Conservation (phyloP, 2,888 invertebrate genomes). For the Azorinus chamasolen region DNA sequence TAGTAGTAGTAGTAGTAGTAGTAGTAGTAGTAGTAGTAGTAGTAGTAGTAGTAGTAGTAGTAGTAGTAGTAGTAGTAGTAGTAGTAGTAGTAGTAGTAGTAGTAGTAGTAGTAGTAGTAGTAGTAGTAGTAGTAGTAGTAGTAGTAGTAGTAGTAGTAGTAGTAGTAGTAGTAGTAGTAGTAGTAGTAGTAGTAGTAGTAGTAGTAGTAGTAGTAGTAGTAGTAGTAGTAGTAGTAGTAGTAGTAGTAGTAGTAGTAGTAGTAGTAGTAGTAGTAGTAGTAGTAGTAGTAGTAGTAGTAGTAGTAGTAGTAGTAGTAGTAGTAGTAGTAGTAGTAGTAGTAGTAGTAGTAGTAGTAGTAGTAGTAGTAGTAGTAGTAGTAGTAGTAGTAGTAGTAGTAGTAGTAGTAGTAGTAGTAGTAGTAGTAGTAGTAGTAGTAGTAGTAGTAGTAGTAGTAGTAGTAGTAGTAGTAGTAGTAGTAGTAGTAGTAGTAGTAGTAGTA, state of each 20-base stretch:
- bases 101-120: conserved; percentile 1
- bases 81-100: conserved; percentile 3
- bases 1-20: conserved; percentile 3
- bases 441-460: conserved; percentile 1
- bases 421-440: conserved; percentile 1
- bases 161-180: conserved; percentile 1
- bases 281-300: conserved; percentile 3
- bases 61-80: conserved; percentile 3
- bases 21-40: conserved; percentile 3
- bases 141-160: conserved; percentile 7
- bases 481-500: conserved; percentile 1
- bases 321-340: conserved; percentile 3
- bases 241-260: conserved; percentile 3
- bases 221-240: conserved; percentile 1
- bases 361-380: conserved; percentile 5
- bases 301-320: conserved; percentile 1
- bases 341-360: conserved; percentile 1
- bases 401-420: conserved; percentile 6
- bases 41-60: background rate
- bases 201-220: conserved; percentile 1
- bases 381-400: conserved; percentile 7
- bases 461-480: conserved; percentile 3
- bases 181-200: conserved; percentile 3
- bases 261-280: conserved; percentile 3
- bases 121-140: conserved; percentile 6